These are phyloP conservation scores for Campylomormyrus tamandua DNA, from an alignment of 2,113 vertebrate genomes.

Conservation along the genomic window DNA sequence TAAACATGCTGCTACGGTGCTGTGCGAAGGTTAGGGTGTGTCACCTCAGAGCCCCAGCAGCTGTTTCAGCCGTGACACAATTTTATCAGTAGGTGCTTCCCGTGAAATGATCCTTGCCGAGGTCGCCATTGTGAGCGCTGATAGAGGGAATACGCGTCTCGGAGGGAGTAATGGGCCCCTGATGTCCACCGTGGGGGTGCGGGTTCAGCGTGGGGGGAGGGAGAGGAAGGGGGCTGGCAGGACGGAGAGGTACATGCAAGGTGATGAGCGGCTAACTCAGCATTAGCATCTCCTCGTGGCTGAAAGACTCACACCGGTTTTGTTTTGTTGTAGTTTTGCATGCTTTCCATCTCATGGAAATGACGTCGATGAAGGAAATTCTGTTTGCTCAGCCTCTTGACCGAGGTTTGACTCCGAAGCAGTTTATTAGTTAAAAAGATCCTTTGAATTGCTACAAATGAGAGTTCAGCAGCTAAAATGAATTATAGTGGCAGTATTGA, in stretches of 20 bases:
- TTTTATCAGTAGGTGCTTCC: neutral
- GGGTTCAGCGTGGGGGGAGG: neutral
- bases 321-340: neutral
- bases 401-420: neutral
- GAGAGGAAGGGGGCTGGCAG: slow-evolving; percentile 30
- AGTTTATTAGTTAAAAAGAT: neutral
- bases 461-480: neutral
- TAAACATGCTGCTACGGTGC: neutral
- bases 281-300: slow-evolving; percentile 61
- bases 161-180: neutral
- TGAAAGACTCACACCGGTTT: neutral
- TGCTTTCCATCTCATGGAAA: neutral
- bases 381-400: neutral
- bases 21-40: neutral
- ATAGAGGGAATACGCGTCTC: neutral
- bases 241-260: slow-evolving; percentile 55
- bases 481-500: neutral
- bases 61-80: neutral
- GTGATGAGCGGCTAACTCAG: slow-evolving; percentile 71
- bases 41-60: neutral
- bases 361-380: neutral
- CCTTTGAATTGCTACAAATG: neutral
- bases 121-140: neutral
- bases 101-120: neutral
- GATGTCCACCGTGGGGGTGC: neutral